Percentiles rank a stretch among this genome's conserved stretches.
These are phyloP conservation scores for Magallana gigas DNA, from an alignment of 1,140 invertebrate genomes.

Conservation along the genomic window DNA sequence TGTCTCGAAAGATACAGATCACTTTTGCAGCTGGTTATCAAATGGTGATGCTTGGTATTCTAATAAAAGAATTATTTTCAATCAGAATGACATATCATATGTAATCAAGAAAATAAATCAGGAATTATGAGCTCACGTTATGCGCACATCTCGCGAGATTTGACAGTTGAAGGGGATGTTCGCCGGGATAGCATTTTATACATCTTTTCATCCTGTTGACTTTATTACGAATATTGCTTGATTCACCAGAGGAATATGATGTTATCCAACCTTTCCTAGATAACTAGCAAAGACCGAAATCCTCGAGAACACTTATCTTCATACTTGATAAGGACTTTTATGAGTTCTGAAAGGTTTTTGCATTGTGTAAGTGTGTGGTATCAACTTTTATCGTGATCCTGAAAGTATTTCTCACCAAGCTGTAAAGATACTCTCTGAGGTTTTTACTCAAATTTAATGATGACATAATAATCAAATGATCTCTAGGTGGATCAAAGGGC, in stretches of 20 bases:
- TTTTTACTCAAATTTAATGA: slow-evolving; percentile 33
- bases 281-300: slow-evolving; percentile 23
- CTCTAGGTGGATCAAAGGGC: slow-evolving; percentile 18
- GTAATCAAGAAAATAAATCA: slow-evolving; percentile 29
- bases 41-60: slow-evolving; percentile 28
- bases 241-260: slow-evolving; percentile 42
- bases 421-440: slow-evolving; percentile 28
- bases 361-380: slow-evolving; percentile 28
- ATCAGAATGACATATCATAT: slow-evolving; percentile 29
- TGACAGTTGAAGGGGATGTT: slow-evolving; percentile 38
- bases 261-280: slow-evolving; percentile 41
- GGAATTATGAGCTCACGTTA: slow-evolving; percentile 10
- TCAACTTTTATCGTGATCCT: slow-evolving; percentile 25
- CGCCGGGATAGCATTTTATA: background rate
- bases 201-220: slow-evolving; percentile 15
- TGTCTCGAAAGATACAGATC: slow-evolving; percentile 37
- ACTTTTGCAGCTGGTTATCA: slow-evolving; percentile 40
- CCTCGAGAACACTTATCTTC: background rate
- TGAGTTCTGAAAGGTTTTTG: slow-evolving; percentile 27
- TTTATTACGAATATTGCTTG: slow-evolving; percentile 41
- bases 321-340: slow-evolving; percentile 33
- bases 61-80: slow-evolving; percentile 43
- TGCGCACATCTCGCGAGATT: slow-evolving; percentile 11
- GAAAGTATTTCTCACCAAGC: slow-evolving; percentile 35
- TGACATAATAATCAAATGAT: slow-evolving; percentile 35